A percentile compares a stretch with the other conserved stretches of the same genome.
Evolutionary conservation across 2,113 vertebrate genomes (phyloP).

Genomic region (Ariopsis seemanni): DNA sequence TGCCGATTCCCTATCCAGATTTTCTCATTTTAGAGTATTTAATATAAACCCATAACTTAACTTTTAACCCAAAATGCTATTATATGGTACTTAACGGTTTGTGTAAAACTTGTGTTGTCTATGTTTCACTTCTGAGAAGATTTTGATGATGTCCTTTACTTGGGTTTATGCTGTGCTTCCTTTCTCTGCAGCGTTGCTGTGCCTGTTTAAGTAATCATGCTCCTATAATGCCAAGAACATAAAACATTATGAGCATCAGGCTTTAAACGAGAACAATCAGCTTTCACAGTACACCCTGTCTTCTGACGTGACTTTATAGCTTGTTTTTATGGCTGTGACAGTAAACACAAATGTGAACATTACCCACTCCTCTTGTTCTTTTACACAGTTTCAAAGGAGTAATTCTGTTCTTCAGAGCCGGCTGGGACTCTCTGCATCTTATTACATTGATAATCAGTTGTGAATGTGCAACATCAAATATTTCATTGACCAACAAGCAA

Average conservation of each 20-base stretch:
- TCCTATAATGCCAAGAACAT: neutral
- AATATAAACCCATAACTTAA: neutral
- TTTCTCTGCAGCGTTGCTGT: neutral
- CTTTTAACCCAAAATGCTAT: neutral
- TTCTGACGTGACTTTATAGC: slow-evolving; percentile 4
- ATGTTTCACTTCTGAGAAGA: neutral
- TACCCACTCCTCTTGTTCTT: neutral
- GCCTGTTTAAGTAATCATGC: neutral
- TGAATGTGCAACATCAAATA: neutral
- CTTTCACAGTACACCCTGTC: neutral
- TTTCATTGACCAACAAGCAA: neutral
- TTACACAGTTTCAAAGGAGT: neutral
- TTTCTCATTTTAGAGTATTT: neutral
- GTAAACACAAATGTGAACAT: slow-evolving; percentile 5
- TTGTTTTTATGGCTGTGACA: slow-evolving; percentile 26
- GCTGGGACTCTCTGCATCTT: neutral
- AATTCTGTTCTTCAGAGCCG: neutral
- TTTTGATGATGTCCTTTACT: neutral
- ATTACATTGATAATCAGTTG: neutral
- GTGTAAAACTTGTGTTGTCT: neutral
- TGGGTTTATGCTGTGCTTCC: neutral
- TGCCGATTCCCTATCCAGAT: neutral
- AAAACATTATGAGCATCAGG: neutral
- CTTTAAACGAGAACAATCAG: neutral
- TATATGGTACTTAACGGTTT: neutral